These are phyloP conservation scores for Rhinoraja longicauda DNA, from an alignment of 2,797 vertebrate species.

Conservation along the genomic window DNA sequence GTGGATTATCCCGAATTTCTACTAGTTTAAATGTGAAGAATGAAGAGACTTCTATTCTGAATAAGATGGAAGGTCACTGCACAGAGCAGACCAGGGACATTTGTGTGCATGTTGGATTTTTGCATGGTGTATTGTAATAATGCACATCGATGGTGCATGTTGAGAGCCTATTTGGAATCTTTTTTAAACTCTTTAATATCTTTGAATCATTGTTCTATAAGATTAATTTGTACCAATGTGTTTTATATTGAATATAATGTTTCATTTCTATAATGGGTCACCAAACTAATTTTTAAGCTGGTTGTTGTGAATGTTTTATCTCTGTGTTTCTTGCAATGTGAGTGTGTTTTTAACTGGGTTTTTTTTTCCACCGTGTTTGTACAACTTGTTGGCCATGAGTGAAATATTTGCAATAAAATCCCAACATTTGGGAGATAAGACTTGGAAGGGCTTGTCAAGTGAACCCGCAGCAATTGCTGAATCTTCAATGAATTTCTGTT, in stretches of 20 bases:
- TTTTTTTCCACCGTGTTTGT: constrained; percentile 30
- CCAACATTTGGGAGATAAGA: constrained; percentile 12
- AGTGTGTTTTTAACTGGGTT: constrained; percentile 22
- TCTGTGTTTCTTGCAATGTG: neutral
- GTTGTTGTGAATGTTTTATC: neutral
- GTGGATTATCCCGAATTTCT: neutral
- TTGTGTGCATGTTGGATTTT: constrained; percentile 20
- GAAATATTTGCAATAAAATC: constrained; percentile 38
- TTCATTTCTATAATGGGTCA: neutral
- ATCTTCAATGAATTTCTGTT: neutral
- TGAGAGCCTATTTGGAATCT: constrained; percentile 2
- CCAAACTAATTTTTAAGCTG: constrained; percentile 35
- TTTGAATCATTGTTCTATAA: constrained; percentile 1
- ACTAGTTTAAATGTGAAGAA: constrained; percentile 18
- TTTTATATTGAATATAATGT: constrained; percentile 21
- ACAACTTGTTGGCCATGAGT: constrained; percentile 3
- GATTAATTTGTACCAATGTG: constrained; percentile 23
- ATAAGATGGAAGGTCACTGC: neutral
- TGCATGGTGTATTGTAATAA: constrained; percentile 11
- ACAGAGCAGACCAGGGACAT: neutral
- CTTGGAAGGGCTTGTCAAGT: constrained; percentile 1
- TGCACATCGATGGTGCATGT: constrained; percentile 21
- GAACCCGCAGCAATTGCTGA: neutral
- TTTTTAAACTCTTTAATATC: constrained; percentile 17
- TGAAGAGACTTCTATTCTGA: neutral